Conservation (phyloP, 2,113 vertebrate species). For the Channa argus region DNA sequence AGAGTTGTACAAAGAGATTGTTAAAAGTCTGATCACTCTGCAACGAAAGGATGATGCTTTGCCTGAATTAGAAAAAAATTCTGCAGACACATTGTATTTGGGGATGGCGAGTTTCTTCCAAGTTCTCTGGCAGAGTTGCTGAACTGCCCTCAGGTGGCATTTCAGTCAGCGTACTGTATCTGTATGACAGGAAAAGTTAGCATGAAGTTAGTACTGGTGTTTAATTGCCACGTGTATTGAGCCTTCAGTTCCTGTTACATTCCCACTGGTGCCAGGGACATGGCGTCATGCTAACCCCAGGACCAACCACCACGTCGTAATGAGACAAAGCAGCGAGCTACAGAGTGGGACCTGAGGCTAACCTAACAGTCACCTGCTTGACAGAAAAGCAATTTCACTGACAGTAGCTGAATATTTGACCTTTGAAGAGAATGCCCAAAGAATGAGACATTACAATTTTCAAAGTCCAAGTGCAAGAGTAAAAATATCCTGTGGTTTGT, state of each 20-base stretch:
- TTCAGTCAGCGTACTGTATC: accelerated
- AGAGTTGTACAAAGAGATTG: background rate
- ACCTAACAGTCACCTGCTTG: constrained; percentile 10
- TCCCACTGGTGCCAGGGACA: constrained; percentile 1
- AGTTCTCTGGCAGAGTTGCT: background rate
- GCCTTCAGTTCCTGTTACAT: background rate
- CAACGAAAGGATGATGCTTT: background rate
- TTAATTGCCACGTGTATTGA: background rate
- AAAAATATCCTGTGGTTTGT: constrained; percentile 17
- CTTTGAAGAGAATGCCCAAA: constrained; percentile 52
- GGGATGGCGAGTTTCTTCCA: background rate
- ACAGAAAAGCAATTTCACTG: constrained; percentile 23
- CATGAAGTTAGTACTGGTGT: background rate
- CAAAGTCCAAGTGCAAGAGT: background rate
- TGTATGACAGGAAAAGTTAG: background rate
- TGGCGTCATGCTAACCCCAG: background rate
- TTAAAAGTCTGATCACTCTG: background rate
- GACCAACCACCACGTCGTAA: constrained; percentile 12
- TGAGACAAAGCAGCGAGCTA: constrained; percentile 20
- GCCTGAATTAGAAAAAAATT: background rate
- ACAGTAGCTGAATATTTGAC: constrained; percentile 20
- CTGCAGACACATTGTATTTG: background rate
- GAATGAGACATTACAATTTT: constrained; percentile 20
- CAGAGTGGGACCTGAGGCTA: constrained; percentile 8
- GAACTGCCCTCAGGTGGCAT: background rate